Percentiles rank a stretch among this genome's conserved stretches.
Evolutionary conservation across 1,140 invertebrate genomes (phyloP).

Genomic region (Drosophila melanica): DNA sequence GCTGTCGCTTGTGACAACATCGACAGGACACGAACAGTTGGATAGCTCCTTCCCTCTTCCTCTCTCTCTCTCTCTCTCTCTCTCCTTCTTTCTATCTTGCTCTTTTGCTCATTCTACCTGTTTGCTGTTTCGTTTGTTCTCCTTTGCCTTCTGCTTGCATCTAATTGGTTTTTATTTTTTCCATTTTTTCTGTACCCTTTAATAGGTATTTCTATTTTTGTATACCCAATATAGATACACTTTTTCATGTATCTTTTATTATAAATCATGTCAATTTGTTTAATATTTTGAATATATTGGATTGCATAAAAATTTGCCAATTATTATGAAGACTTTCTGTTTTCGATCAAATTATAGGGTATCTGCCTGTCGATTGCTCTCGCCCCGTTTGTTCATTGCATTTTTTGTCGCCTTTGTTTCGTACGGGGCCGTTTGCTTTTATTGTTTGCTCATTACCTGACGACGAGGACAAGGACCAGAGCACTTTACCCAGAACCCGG

Average conservation of each 20-base stretch:
- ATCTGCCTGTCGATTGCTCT: neutral
- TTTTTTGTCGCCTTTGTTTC: constrained; percentile 66
- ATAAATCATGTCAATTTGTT: neutral
- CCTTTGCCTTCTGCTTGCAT: constrained; percentile 46
- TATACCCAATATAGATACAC: neutral
- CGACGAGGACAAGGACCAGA: constrained; percentile 17
- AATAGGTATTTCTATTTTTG: neutral
- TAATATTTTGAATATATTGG: neutral
- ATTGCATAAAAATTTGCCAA: too few relatives aligned
- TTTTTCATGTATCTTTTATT: too few relatives aligned
- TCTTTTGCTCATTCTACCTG: constrained; percentile 17
- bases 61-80: neutral
- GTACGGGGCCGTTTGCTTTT: constrained; percentile 73
- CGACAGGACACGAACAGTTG: constrained; percentile 76
- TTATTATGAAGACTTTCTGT: too few relatives aligned
- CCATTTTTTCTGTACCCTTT: constrained; percentile 18
- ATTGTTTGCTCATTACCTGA: constrained; percentile 79
- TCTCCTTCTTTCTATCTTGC: neutral
- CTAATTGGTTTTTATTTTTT: constrained; percentile 73
- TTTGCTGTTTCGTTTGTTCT: constrained; percentile 31
- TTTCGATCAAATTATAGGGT: neutral
- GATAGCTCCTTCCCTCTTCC: neutral
- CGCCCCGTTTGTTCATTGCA: neutral
- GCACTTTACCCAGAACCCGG: constrained; percentile 9
- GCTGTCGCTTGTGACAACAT: constrained; percentile 67